These are phyloP conservation scores for Marisa cornuarietis DNA, from an alignment of 1,140 invertebrate genomes.

Conservation along the genomic window DNA sequence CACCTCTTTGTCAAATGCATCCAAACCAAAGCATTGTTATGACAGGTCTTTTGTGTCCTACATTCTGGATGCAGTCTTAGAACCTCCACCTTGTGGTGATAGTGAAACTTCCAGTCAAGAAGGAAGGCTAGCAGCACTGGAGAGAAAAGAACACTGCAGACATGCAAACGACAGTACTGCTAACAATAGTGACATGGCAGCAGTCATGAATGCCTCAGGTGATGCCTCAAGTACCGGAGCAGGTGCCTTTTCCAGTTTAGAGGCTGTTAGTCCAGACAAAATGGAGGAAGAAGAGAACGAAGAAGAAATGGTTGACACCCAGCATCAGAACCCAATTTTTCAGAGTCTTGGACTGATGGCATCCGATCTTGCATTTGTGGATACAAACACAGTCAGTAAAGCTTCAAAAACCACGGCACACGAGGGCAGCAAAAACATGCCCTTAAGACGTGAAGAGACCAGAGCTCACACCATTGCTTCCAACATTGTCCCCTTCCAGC, in stretches of 20 bases:
- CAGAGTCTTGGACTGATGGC: neutral
- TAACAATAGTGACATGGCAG: neutral
- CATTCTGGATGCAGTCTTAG: constrained; percentile 7
- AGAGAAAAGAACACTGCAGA: too few relatives aligned
- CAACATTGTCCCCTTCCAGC: neutral
- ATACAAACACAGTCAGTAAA: too few relatives aligned
- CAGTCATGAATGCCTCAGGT: neutral
- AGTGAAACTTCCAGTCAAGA: too few relatives aligned
- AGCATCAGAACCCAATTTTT: neutral
- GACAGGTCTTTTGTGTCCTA: constrained; percentile 19
- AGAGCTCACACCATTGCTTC: too few relatives aligned
- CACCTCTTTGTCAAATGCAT: neutral
- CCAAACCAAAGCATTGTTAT: constrained; percentile 9
- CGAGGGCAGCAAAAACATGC: neutral
- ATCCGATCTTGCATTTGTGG: neutral
- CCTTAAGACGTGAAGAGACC: too few relatives aligned
- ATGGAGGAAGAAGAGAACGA: neutral
- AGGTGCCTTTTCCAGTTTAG: neutral
- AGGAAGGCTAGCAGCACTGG: too few relatives aligned
- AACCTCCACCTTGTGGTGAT: too few relatives aligned
- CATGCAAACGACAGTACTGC: too few relatives aligned
- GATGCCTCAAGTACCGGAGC: neutral
- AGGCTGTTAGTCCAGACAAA: neutral
- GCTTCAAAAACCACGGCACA: neutral
- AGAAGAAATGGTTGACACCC: neutral